Percentiles rank a stretch among this genome's conserved stretches.
Evolutionary conservation across 2,797 vertebrate genomes (phyloP).

Genomic region (Chloroceryle inda): DNA sequence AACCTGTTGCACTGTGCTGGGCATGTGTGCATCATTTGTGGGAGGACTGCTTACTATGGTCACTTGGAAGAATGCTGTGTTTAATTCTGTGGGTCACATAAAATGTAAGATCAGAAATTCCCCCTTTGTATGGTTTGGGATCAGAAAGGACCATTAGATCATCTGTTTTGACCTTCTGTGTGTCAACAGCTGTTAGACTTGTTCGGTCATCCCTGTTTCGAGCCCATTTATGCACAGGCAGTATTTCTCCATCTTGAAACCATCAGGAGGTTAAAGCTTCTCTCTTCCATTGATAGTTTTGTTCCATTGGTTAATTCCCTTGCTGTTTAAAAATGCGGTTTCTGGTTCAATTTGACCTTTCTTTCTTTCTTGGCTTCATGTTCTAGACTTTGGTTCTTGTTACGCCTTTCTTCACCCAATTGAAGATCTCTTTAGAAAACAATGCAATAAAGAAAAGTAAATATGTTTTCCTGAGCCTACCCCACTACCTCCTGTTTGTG

Average conservation of each 20-base stretch:
- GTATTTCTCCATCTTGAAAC: background rate
- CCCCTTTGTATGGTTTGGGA: background rate
- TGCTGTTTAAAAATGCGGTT: slow-evolving; percentile 35
- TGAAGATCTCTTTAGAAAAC: slow-evolving; percentile 39
- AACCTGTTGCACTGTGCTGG: background rate
- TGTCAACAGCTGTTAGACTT: background rate
- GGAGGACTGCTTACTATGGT: background rate
- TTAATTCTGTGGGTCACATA: background rate
- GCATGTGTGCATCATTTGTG: accelerated
- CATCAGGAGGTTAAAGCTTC: slow-evolving; percentile 12
- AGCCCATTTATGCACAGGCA: background rate
- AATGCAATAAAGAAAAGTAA: slow-evolving; percentile 35
- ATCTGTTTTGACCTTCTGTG: background rate
- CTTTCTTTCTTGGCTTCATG: slow-evolving; percentile 10
- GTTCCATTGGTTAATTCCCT: slow-evolving; percentile 29
- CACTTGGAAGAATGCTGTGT: background rate
- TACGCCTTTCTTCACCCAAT: slow-evolving; percentile 30
- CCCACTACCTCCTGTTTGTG: background rate
- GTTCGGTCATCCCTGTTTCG: background rate
- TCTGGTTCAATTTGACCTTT: background rate
- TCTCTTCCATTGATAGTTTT: slow-evolving; percentile 18
- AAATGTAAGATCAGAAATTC: background rate
- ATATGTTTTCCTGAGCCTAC: background rate
- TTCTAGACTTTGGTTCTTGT: slow-evolving; percentile 42
- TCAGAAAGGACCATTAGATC: background rate